Evolutionary conservation across 2,113 vertebrate species (phyloP).

Genomic region (Alethe castanea): DNA sequence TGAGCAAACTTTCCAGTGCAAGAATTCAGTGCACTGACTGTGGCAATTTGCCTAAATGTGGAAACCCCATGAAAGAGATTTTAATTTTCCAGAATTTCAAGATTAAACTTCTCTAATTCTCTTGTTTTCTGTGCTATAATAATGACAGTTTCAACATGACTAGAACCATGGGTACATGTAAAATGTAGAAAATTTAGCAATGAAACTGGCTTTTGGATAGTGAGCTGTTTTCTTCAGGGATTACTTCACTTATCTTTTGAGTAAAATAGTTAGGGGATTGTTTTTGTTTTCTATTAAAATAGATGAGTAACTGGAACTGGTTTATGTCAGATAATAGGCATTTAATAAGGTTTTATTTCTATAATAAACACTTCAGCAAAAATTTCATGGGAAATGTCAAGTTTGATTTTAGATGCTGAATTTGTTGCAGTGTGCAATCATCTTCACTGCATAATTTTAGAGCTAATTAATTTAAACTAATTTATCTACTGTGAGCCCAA

Average conservation of each 20-base stretch:
- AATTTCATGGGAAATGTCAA: background rate
- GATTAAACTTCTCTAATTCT: background rate
- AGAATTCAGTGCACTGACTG: background rate
- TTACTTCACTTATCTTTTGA: constrained; percentile 3
- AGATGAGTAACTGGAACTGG: background rate
- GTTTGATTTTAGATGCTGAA: background rate
- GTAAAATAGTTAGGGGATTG: background rate
- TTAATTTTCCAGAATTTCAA: background rate
- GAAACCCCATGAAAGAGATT: background rate
- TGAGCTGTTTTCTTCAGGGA: background rate
- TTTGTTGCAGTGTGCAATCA: background rate
- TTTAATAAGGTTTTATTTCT: background rate
- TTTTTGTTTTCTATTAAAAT: background rate
- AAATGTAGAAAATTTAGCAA: background rate
- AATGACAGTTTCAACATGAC: background rate
- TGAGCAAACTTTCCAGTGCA: background rate
- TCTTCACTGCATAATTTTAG: background rate
- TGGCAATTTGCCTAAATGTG: background rate
- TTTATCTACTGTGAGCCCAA: background rate
- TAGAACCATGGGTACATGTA: background rate
- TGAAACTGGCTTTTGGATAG: constrained; percentile 23
- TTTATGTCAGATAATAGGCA: background rate
- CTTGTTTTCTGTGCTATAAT: background rate
- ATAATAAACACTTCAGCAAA: background rate
- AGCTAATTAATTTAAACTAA: background rate